These are phyloP conservation scores for Astropecten irregularis DNA, from an alignment of 53 echinoderm and acorn worm species.

Conservation along the genomic window DNA sequence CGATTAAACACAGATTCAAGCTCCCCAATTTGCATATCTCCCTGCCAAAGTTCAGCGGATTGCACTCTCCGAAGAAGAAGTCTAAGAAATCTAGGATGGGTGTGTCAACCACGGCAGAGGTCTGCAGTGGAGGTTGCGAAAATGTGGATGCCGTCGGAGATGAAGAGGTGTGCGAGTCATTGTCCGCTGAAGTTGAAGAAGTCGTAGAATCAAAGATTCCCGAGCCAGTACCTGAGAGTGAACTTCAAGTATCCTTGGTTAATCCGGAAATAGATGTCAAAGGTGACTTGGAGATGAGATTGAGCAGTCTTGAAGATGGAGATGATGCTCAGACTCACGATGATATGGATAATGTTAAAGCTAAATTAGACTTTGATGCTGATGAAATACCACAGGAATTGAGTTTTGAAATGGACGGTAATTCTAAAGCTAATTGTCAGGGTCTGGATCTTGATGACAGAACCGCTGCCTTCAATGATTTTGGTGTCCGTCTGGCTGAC, in stretches of 20 bases:
- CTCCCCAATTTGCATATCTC: slow-evolving; percentile 62
- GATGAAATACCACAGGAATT: slow-evolving; percentile 17
- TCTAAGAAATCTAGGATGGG: slow-evolving; percentile 15
- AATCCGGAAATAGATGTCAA: not conserved
- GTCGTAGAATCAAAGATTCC: too few species aligned
- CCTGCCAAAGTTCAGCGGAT: slow-evolving; percentile 67
- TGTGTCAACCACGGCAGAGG: not conserved
- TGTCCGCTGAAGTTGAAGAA: not conserved
- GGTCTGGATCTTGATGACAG: not conserved
- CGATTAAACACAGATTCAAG: slow-evolving; percentile 68
- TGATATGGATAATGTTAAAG: slow-evolving; percentile 4
- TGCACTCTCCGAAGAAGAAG: slow-evolving; percentile 30
- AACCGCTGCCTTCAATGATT: not conserved
- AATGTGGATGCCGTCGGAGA: not conserved
- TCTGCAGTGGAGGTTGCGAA: not conserved
- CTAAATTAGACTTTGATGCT: slow-evolving; percentile 32
- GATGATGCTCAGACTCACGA: not conserved
- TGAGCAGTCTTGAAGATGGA: slow-evolving; percentile 10
- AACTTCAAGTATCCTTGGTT: slow-evolving; percentile 1
- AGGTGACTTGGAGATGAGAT: not conserved
- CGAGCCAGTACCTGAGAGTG: slow-evolving; percentile 7
- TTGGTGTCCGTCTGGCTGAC: slow-evolving; percentile 24
- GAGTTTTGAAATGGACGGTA: slow-evolving; percentile 26
- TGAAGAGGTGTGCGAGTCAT: not conserved
- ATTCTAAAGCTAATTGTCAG: slow-evolving; percentile 6